These are phyloP conservation scores for Acipenser ruthenus DNA, from an alignment of 2,797 vertebrate species.

Conservation along the genomic window DNA sequence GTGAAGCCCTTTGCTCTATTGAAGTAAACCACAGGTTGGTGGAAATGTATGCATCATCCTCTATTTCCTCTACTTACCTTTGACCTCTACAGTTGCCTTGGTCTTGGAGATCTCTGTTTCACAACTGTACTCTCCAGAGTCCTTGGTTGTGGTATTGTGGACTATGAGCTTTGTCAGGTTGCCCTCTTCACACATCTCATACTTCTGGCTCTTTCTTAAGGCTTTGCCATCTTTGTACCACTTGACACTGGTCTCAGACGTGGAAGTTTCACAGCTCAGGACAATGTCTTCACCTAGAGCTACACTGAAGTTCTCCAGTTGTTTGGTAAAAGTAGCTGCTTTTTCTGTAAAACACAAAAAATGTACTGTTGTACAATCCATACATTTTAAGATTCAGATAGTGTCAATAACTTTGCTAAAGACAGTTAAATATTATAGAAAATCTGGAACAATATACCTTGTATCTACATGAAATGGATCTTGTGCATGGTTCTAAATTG, in stretches of 20 bases:
- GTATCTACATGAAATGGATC: too few species aligned
- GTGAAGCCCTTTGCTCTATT: not conserved
- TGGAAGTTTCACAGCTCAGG: slow-evolving; percentile 75
- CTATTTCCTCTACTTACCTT: slow-evolving; percentile 54
- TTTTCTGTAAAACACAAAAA: slow-evolving; percentile 57
- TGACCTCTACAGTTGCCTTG: slow-evolving; percentile 67
- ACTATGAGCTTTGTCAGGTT: slow-evolving; percentile 57
- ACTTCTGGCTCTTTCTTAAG: slow-evolving; percentile 79
- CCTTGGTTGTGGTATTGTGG: slow-evolving; percentile 56
- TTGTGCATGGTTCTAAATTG: too few species aligned
- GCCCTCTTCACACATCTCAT: slow-evolving; percentile 65
- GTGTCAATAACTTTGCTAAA: too few species aligned
- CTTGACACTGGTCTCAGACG: slow-evolving; percentile 53
- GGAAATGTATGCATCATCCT: not conserved
- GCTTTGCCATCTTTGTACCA: slow-evolving; percentile 83
- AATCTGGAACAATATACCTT: too few species aligned
- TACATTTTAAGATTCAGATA: too few species aligned
- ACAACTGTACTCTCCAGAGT: slow-evolving; percentile 83
- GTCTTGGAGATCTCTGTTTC: slow-evolving; percentile 72
- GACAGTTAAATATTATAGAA: too few species aligned
- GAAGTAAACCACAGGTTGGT: not conserved
- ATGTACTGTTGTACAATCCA: too few species aligned
- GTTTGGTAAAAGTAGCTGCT: slow-evolving; percentile 60
- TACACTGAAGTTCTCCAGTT: slow-evolving; percentile 57
- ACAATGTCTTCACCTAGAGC: slow-evolving; percentile 62